These are phyloP conservation scores for Percopsis transmontana DNA, from an alignment of 2,113 vertebrate genomes.

Conservation along the genomic window DNA sequence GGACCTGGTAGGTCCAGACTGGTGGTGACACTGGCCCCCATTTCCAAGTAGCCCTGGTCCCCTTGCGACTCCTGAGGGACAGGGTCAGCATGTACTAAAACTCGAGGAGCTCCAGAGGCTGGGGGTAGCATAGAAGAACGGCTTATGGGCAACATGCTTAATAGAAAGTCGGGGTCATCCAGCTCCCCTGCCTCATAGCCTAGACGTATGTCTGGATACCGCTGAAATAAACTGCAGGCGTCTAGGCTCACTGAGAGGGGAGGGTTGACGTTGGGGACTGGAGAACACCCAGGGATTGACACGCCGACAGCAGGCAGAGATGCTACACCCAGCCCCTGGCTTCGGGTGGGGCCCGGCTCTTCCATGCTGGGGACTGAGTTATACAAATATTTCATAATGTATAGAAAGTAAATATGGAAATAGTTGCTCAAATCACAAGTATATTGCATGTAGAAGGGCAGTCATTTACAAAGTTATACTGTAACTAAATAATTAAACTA, in stretches of 20 bases:
- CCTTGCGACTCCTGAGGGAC: conserved; percentile 4
- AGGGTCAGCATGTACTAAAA: not conserved
- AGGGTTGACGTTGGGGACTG: conserved; percentile 47
- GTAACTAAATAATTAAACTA: no score
- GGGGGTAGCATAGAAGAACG: not conserved
- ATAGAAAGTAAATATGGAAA: no score
- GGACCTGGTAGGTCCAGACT: conserved; percentile 54
- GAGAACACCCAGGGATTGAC: conserved; percentile 61
- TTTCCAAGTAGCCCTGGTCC: conserved; percentile 75
- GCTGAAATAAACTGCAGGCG: conserved; percentile 77
- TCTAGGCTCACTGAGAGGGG: conserved; percentile 68
- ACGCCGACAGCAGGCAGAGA: conserved; percentile 43
- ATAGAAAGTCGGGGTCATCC: conserved; percentile 24
- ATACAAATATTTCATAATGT: not conserved
- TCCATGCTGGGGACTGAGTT: conserved; percentile 36
- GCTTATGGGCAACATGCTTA: not conserved
- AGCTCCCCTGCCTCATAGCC: conserved; percentile 40
- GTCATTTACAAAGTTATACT: no score
- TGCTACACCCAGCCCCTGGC: conserved; percentile 22
- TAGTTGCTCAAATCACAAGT: not conserved
- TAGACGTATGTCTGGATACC: conserved; percentile 80
- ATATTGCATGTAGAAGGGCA: no score
- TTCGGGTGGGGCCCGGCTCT: conserved; percentile 1
- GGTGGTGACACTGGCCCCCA: conserved; percentile 74
- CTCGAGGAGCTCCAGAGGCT: not conserved